Percentiles rank a stretch among this genome's conserved stretches.
Conservation (phyloP, 64 coral and sea anemone genomes). For the Catalaphyllia jardinei region DNA sequence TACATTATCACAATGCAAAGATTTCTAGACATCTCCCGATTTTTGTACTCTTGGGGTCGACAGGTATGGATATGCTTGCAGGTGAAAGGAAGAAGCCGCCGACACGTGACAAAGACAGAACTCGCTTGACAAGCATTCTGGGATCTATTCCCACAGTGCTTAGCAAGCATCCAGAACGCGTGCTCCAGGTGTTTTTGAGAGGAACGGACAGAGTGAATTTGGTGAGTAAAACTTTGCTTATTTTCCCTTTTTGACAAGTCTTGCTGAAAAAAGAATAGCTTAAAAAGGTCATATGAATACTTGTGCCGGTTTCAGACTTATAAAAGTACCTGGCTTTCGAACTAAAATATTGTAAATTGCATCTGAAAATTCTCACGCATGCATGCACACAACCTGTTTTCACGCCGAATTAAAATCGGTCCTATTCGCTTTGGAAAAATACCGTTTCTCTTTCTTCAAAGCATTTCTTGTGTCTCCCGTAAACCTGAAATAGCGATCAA, state of each 20-base stretch:
- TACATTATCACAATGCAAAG: no score
- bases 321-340: neutral
- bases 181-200: conserved; percentile 28
- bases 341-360: neutral
- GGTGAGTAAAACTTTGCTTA: conserved; percentile 10
- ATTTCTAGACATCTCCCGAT: no score
- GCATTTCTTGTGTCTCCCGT: neutral
- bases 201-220: neutral
- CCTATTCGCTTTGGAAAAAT: neutral
- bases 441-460: neutral
- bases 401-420: neutral
- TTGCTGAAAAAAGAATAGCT: neutral
- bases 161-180: conserved; percentile 17
- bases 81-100: no score
- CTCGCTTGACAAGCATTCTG: neutral
- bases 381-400: neutral
- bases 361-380: neutral
- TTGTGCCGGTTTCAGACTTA: neutral
- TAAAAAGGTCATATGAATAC: neutral
- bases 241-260: neutral
- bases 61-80: no score
- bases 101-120: neutral
- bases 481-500: no score
- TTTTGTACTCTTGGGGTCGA: no score
- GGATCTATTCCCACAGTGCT: conserved; percentile 20